A percentile compares a stretch with the other conserved stretches of the same genome.
Conservation (phyloP, 35 echinoderm and acorn worm species). For the Hemicentrotus pulcherrimus region DNA sequence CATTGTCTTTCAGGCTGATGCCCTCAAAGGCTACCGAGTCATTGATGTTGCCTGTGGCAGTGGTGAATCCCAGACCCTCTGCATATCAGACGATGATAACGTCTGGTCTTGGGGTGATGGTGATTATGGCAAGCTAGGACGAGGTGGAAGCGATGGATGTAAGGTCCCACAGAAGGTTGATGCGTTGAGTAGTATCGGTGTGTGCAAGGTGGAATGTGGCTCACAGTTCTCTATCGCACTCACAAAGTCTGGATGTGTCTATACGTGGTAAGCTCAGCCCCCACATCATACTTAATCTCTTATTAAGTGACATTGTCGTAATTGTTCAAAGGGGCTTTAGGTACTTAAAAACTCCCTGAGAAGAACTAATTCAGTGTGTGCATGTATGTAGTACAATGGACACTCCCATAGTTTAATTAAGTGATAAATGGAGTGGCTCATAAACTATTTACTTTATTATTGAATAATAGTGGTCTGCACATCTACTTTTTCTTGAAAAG, state of each 20-base stretch:
- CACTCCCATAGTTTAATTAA: no score
- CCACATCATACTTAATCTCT: not conserved
- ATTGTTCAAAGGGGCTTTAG: no score
- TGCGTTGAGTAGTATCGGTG: constrained; percentile 71
- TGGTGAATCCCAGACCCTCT: constrained; percentile 91
- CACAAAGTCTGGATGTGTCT: constrained; percentile 88
- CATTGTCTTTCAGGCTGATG: constrained; percentile 57
- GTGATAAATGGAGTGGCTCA: no score
- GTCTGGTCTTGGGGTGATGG: constrained; percentile 99
- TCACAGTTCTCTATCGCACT: constrained; percentile 95
- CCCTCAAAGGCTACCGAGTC: constrained; percentile 82
- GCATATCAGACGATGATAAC: constrained; percentile 94
- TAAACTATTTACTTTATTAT: no score
- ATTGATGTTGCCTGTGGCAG: constrained; percentile 95
- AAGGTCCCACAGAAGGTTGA: constrained; percentile 94
- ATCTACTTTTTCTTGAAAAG: no score
- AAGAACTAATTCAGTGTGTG: no score
- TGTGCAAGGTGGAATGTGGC: constrained; percentile 95
- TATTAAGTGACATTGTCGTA: no score
- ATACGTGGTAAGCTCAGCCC: constrained; percentile 79
- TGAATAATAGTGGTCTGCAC: no score
- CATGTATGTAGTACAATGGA: no score
- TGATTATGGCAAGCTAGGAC: constrained; percentile 93
- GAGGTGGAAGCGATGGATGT: constrained; percentile 95
- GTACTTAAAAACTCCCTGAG: no score